Evolutionary conservation across 53 echinoderm and acorn worm genomes (phyloP).

Genomic region (Paracentrotus lividus): DNA sequence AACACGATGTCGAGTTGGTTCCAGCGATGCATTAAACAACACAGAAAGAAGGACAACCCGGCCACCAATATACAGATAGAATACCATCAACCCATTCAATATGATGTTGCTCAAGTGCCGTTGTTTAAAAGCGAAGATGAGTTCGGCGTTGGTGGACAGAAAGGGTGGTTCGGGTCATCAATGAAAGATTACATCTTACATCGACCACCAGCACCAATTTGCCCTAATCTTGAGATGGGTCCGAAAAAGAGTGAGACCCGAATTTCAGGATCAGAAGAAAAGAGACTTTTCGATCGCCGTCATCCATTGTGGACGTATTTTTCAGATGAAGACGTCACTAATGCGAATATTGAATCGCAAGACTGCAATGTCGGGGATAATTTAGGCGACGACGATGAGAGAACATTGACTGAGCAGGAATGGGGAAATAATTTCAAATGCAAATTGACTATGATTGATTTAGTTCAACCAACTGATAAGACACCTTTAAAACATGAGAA

Average conservation of each 20-base stretch:
- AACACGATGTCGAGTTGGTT: background rate
- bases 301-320: constrained; percentile 30
- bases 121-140: background rate
- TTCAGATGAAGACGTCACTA: background rate
- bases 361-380: background rate
- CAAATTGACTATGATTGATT: background rate
- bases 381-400: background rate
- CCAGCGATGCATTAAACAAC: background rate
- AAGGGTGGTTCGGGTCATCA: constrained; percentile 18
- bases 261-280: background rate
- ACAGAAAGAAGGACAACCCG: background rate
- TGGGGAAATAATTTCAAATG: background rate
- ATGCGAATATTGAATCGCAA: background rate
- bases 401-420: background rate
- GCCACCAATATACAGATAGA: background rate
- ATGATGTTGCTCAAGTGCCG: constrained; percentile 20
- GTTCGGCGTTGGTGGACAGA: background rate
- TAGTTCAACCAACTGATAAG: background rate
- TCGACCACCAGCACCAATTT: background rate
- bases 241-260: background rate
- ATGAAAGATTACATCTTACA: constrained; percentile 16
- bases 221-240: background rate
- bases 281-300: background rate
- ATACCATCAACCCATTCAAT: background rate
- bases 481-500: background rate